phyloP scores from a whole-genome alignment of 2,797 vertebrate species.

The Coccyzus lansbergi region DNA sequence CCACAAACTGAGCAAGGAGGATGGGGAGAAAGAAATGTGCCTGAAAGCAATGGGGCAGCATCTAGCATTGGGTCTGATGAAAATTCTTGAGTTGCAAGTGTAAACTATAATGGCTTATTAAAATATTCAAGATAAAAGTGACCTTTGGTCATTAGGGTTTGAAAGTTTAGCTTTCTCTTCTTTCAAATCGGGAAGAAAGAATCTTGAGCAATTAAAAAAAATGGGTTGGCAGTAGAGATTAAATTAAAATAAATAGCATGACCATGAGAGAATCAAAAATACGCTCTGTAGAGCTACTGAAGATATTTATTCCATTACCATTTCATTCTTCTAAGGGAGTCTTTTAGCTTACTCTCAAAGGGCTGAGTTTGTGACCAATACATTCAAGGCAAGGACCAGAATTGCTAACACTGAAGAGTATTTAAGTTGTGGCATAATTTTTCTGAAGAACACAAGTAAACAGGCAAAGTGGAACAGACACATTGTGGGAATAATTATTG shows the following conservation, averaged over 20 bases:
- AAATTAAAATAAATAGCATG: conserved; percentile 19
- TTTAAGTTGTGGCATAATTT: conserved; percentile 34
- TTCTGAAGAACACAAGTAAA: conserved; percentile 57
- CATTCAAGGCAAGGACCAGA: conserved; percentile 2
- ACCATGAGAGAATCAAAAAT: conserved; percentile 35
- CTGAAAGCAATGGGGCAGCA: not conserved
- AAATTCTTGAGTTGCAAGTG: not conserved
- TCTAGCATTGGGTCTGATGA: not conserved
- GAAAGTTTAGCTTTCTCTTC: conserved; percentile 2
- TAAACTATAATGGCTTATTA: conserved; percentile 10
- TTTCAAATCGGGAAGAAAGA: not conserved
- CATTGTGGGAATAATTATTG: conserved; percentile 56
- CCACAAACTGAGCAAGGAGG: not conserved
- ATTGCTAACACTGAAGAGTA: not conserved
- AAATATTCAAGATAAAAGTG: conserved; percentile 41
- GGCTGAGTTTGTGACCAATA: conserved; percentile 4
- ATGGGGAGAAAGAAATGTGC: not conserved
- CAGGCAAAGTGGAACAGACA: conserved; percentile 33
- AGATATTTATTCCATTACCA: conserved; percentile 33
- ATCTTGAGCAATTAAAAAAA: conserved; percentile 3
- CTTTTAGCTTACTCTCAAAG: conserved; percentile 10
- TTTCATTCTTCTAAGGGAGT: not conserved
- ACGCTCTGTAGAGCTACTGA: not conserved
- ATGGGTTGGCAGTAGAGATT: conserved; percentile 8
- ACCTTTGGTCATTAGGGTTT: not conserved